Percentiles rank a stretch among this genome's conserved stretches.
Conservation (phyloP, 2,797 vertebrate genomes). For the Toxotes lorentzi region DNA sequence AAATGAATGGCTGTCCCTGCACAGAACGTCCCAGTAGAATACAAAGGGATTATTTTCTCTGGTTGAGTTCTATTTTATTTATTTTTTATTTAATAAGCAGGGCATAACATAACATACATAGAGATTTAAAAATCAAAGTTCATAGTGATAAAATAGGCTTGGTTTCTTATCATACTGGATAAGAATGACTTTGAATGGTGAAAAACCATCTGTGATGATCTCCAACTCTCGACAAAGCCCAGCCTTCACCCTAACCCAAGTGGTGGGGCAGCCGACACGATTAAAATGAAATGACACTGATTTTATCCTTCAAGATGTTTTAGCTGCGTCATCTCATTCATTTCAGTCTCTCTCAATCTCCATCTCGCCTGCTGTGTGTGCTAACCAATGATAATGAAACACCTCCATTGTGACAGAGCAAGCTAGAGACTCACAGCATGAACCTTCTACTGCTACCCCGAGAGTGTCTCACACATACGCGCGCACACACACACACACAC, state of each 20-base stretch:
- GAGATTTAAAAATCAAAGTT: neutral
- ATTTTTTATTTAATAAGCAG: neutral
- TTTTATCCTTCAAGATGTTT: conserved; percentile 17
- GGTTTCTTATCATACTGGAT: neutral
- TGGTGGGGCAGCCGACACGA: neutral
- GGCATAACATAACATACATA: neutral
- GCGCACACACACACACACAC: conserved; percentile 4
- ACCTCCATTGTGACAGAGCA: conserved; percentile 62
- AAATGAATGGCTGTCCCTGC: neutral
- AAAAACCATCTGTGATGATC: neutral
- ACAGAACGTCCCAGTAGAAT: conserved; percentile 4
- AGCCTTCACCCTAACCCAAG: no score
- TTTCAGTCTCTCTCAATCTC: conserved; percentile 22
- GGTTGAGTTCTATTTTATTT: neutral
- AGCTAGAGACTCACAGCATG: conserved; percentile 61
- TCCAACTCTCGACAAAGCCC: neutral
- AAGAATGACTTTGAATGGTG: neutral
- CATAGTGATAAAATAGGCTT: neutral
- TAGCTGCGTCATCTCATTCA: conserved; percentile 30
- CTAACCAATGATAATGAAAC: conserved; percentile 79
- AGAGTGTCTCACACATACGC: conserved; percentile 31
- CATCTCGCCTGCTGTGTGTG: conserved; percentile 56
- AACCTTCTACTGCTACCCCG: conserved; percentile 32
- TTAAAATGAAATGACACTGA: conserved; percentile 17
- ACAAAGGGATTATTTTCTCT: neutral